Conservation (phyloP, 2,797 vertebrate genomes). For the Loriculus beryllinus region DNA sequence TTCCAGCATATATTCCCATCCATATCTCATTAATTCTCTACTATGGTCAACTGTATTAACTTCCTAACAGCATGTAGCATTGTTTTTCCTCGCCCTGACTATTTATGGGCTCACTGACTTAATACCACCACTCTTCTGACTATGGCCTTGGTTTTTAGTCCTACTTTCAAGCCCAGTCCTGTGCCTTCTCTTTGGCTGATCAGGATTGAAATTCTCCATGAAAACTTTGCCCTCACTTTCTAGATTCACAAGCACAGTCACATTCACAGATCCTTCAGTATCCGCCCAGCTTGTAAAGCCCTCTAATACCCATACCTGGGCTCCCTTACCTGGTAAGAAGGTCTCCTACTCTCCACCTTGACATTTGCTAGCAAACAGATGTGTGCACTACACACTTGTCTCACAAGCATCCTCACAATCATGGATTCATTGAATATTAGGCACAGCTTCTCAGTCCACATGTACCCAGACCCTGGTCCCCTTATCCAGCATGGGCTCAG, state of each 20-base stretch:
- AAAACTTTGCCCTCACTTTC: not conserved
- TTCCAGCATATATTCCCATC: not conserved
- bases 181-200: not conserved
- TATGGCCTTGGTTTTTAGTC: not conserved
- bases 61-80: not conserved
- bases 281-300: not conserved
- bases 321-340: not conserved
- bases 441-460: not conserved
- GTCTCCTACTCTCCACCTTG: not conserved
- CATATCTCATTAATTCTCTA: not conserved
- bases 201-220: not conserved
- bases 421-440: not conserved
- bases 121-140: not conserved
- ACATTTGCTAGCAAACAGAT: not conserved
- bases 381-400: fast-evolving
- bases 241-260: not conserved
- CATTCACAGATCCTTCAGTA: not conserved
- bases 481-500: not conserved
- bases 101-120: not conserved
- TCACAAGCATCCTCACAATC: not conserved
- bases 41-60: not conserved
- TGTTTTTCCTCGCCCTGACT: not conserved
- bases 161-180: not conserved
- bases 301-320: not conserved
- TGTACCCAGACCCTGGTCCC: not conserved